A percentile compares a stretch with the other conserved stretches of the same genome.
phyloP scores from a whole-genome alignment of 2,797 vertebrate genomes.

The Huso huso region DNA sequence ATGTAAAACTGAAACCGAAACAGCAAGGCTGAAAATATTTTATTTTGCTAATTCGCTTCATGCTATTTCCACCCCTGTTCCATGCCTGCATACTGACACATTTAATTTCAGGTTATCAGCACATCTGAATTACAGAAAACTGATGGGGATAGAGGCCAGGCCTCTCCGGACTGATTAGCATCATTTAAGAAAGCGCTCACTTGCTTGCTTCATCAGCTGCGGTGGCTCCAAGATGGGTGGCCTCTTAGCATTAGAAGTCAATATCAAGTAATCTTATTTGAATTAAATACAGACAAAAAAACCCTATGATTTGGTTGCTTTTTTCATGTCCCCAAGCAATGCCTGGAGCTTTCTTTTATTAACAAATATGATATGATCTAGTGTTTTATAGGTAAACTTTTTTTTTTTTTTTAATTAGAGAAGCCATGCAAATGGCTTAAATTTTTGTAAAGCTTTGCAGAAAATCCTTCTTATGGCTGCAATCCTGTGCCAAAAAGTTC shows the following conservation, averaged over 20 bases:
- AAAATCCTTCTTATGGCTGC: conserved; percentile 80
- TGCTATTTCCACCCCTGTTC: conserved; percentile 37
- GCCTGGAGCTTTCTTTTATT: conserved; percentile 17
- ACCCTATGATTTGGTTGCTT: conserved; percentile 54
- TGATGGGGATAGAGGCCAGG: conserved; percentile 83
- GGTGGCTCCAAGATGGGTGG: conserved; percentile 81
- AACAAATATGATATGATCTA: conserved; percentile 38
- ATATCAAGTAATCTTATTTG: conserved; percentile 74
- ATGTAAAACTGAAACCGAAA: conserved; percentile 42
- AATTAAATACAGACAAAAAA: conserved; percentile 69
- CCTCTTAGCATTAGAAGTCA: conserved; percentile 78
- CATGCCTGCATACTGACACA: conserved; percentile 74
- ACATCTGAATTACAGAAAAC: conserved; percentile 86
- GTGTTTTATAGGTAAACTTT: conserved; percentile 35
- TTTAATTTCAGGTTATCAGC: conserved; percentile 91
- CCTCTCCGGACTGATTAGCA: conserved; percentile 94
- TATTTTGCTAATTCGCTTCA: conserved; percentile 12
- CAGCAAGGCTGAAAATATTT: conserved; percentile 53
- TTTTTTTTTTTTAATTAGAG: conserved; percentile 67
- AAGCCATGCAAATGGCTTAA: conserved; percentile 79
- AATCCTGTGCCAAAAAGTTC: conserved; percentile 76
- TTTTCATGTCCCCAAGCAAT: conserved; percentile 26
- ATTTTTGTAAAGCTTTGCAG: conserved; percentile 75
- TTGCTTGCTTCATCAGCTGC: conserved; percentile 69
- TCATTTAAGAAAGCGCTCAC: conserved; percentile 88